phyloP scores from a whole-genome alignment of 2,797 vertebrate species.

The Poecilia gillii region DNA sequence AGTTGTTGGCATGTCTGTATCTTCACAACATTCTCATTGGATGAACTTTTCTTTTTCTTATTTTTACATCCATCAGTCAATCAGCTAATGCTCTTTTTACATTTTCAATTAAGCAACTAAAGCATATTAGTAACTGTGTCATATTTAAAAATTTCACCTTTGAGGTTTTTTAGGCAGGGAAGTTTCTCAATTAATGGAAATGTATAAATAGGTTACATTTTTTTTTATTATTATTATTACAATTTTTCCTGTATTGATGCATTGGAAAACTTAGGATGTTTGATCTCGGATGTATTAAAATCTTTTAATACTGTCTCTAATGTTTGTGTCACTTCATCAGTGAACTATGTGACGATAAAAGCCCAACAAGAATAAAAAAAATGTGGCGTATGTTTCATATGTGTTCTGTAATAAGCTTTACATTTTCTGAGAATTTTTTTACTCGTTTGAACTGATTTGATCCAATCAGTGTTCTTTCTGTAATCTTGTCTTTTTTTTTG shows the following conservation, averaged over 20 bases:
- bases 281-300: background rate
- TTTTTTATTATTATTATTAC: background rate
- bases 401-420: background rate
- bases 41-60: background rate
- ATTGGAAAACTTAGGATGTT: background rate
- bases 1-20: slow-evolving; percentile 39
- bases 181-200: background rate
- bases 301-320: background rate
- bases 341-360: background rate
- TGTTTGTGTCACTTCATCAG: background rate
- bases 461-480: too few species aligned
- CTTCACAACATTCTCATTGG: slow-evolving; percentile 11
- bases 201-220: too few species aligned
- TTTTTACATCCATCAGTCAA: background rate
- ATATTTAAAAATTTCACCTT: background rate
- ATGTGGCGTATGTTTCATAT: background rate
- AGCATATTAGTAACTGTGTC: background rate
- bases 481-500: background rate
- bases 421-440: background rate
- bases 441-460: background rate
- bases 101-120: background rate
- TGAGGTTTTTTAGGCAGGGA: background rate
- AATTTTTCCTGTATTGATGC: background rate
- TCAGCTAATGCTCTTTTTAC: background rate
- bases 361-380: slow-evolving; percentile 1